Percentiles rank a stretch among this genome's conserved stretches.
Conservation (phyloP, 2,888 invertebrate species). For the Hofmannophila pseudospretella region DNA sequence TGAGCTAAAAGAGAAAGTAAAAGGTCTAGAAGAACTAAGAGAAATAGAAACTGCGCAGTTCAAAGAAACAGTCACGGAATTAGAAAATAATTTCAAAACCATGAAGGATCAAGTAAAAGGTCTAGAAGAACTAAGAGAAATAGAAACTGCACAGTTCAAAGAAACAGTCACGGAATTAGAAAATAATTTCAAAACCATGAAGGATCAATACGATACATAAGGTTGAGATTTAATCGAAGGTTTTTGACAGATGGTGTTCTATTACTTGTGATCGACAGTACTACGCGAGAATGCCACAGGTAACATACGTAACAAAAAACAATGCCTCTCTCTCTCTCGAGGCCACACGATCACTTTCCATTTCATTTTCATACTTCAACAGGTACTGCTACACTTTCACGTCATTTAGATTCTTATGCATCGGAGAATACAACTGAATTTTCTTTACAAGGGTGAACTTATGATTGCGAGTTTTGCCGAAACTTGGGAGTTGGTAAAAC, state of each 20-base stretch:
- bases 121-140: slow-evolving; percentile 82
- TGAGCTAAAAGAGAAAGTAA: slow-evolving; percentile 83
- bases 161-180: slow-evolving; percentile 83
- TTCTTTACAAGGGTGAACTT: too few species aligned
- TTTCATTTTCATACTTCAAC: slow-evolving; percentile 6
- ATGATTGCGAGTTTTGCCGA: too few species aligned
- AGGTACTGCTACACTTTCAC: neutral
- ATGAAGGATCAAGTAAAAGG: slow-evolving; percentile 90
- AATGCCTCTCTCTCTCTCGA: slow-evolving; percentile 4
- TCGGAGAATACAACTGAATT: too few species aligned
- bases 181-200: slow-evolving; percentile 85
- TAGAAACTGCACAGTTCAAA: slow-evolving; percentile 81
- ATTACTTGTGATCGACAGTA: too few species aligned
- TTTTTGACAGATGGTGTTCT: too few species aligned
- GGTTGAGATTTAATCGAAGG: too few species aligned
- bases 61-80: slow-evolving; percentile 80
- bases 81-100: slow-evolving; percentile 84
- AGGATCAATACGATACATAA: too few species aligned
- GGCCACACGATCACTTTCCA: slow-evolving; percentile 7
- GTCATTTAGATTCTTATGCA: too few species aligned
- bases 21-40: slow-evolving; percentile 83
- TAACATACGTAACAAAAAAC: too few species aligned
- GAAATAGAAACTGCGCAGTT: slow-evolving; percentile 82
- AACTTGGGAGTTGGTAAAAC: too few species aligned
- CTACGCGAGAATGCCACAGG: too few species aligned